Conservation (phyloP, 2,888 invertebrate genomes). For the Mellilla xanthometata region DNA sequence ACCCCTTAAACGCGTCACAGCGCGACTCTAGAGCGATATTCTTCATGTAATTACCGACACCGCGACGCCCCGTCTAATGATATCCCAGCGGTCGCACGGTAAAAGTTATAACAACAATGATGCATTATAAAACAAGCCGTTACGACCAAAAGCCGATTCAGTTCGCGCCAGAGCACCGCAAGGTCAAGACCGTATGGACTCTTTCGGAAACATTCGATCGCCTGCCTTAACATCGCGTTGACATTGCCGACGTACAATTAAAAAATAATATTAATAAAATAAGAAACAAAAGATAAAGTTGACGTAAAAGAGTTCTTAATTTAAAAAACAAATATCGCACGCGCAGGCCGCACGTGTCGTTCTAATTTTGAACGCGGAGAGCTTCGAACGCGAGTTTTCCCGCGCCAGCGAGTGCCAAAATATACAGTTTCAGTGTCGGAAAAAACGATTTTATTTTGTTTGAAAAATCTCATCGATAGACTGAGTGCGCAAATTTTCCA, state of each 20-base stretch:
- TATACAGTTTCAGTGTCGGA: slow-evolving; percentile 31
- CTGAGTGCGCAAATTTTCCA: slow-evolving; percentile 3
- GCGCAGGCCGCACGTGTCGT: slow-evolving; percentile 43
- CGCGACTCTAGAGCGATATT: not conserved
- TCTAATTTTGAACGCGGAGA: slow-evolving; percentile 57
- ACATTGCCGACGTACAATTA: slow-evolving; percentile 45
- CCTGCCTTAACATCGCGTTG: slow-evolving; percentile 55
- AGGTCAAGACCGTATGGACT: slow-evolving; percentile 75
- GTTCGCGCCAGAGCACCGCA: slow-evolving; percentile 65
- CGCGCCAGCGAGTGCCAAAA: slow-evolving; percentile 39
- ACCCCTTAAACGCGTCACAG: not conserved
- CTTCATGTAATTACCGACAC: slow-evolving; percentile 1
- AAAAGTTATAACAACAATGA: slow-evolving; percentile 77
- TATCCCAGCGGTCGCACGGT: slow-evolving; percentile 40
- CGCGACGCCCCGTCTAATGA: slow-evolving; percentile 14
- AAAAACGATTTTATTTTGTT: slow-evolving; percentile 23
- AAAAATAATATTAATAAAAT: slow-evolving; percentile 35
- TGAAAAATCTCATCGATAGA: slow-evolving; percentile 4
- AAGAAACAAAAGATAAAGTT: slow-evolving; percentile 23
- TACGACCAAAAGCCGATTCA: slow-evolving; percentile 70
- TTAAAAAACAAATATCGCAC: slow-evolving; percentile 33
- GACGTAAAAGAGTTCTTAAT: slow-evolving; percentile 31
- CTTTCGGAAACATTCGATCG: slow-evolving; percentile 68
- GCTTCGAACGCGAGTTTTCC: slow-evolving; percentile 44
- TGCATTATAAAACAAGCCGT: slow-evolving; percentile 74